Base-by-base conservation (phyloP, 2,797 vertebrate genomes). In the Acrossocheilus wenchowensis region DNA sequence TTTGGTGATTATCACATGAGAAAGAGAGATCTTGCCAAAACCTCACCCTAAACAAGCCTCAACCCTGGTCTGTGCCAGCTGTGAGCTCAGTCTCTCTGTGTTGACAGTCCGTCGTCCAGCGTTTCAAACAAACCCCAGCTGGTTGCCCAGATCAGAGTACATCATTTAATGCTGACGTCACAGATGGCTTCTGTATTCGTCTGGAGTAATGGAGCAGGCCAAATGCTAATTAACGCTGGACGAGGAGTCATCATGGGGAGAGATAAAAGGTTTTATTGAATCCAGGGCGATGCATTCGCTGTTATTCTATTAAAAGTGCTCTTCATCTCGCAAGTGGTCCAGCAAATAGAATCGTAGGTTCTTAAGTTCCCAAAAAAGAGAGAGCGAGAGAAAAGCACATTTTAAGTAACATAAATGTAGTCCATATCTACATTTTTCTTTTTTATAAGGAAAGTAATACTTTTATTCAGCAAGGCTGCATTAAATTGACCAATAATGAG, bases 151-250 rank as follows among this genome's bases (percentile, higher is more conserved):
- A 74, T 84, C 77, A 78, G 69, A 50, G 60, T 43, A 84, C 75
- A 82, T 88, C 73, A 52, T 57, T 83, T 68, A 60, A 75, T 50
- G 14, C 50, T 82, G 48, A 84, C 45, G 36, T 89, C 88, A 89
- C 82, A 72, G 64, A 54, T 48, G 34, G 36, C 48, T 81, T 41
- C 68, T 84, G 71, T 85, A 83, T 78, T 77, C 34, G 23, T 45
- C 81, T 72, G 72, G 77, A 77, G 82, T 74, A 81, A 87, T 85
- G 82, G 52, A 82, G 82, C 45, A n/a, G 74, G 57, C 82, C 34
- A 10, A 79, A 78, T 69, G 73, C 64, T 78, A 45, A 64, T 89
- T 82, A 50, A 78, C 50, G 3, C 45, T 21, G 72, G 39, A 19
- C 1, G 43, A 62, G n/a, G 36, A 72, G 45, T 79, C 78, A 72